Evolutionary conservation across 1,140 invertebrate genomes (phyloP).

Genomic region (Caenorhabditis latens): DNA sequence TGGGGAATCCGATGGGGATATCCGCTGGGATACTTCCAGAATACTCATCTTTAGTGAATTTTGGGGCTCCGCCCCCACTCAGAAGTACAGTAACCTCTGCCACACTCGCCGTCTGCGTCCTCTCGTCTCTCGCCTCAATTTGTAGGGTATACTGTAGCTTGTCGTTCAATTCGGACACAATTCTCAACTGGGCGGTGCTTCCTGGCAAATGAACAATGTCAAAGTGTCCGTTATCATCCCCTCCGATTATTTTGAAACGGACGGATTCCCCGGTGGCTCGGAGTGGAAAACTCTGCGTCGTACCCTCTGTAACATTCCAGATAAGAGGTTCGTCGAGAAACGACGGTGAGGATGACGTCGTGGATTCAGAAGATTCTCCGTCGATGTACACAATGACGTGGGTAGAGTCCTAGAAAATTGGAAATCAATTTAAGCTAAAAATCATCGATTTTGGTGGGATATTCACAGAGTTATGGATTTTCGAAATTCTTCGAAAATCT

Average conservation of each 20-base stretch:
- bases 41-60: slow-evolving; percentile 17
- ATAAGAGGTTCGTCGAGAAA: slow-evolving; percentile 24
- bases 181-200: background rate
- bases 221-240: background rate
- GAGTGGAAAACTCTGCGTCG: slow-evolving; percentile 1
- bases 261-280: background rate
- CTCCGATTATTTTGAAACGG: slow-evolving; percentile 27
- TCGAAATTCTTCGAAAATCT: too few species aligned
- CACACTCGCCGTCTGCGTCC: background rate
- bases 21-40: slow-evolving; percentile 10
- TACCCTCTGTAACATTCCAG: slow-evolving; percentile 44
- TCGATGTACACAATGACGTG: slow-evolving; percentile 45
- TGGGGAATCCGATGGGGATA: slow-evolving; percentile 1
- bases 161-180: background rate
- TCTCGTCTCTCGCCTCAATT: background rate
- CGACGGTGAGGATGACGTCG: background rate
- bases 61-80: background rate
- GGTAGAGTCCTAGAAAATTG: slow-evolving; percentile 6
- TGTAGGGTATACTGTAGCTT: background rate
- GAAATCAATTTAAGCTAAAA: background rate
- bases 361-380: background rate
- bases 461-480: too few species aligned
- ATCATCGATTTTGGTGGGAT: too few species aligned
- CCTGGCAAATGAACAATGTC: slow-evolving; percentile 1
- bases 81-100: background rate